A percentile compares a stretch with the other conserved stretches of the same genome.
Evolutionary conservation across 2,113 vertebrate genomes (phyloP).

Genomic region (Malurus alboscapulatus): DNA sequence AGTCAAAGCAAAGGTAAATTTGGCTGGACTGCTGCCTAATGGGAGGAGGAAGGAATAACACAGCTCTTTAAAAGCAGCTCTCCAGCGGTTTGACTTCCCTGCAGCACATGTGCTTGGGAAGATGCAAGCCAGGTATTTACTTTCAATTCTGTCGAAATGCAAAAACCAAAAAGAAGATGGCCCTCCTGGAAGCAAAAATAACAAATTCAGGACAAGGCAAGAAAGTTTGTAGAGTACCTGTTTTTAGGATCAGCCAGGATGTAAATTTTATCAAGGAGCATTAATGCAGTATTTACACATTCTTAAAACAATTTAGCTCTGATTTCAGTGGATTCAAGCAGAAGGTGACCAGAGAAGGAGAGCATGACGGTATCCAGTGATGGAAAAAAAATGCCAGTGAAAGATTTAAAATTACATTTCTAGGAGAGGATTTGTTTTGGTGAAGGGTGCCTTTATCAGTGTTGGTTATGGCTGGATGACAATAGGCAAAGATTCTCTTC

Average conservation of each 20-base stretch:
- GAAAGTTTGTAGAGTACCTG: not conserved
- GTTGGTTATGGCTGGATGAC: not conserved
- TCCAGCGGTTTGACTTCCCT: not conserved
- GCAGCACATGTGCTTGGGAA: not conserved
- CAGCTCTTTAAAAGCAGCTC: not conserved
- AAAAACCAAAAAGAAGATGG: not conserved
- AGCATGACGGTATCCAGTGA: not conserved
- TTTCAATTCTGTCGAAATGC: not conserved
- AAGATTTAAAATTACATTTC: not conserved
- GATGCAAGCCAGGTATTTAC: not conserved
- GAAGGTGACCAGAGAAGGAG: not conserved
- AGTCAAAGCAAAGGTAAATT: slow-evolving; percentile 45
- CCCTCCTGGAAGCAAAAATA: not conserved
- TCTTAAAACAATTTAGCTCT: not conserved
- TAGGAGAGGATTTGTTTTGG: not conserved
- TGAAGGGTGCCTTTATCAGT: not conserved
- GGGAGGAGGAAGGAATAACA: slow-evolving; percentile 18
- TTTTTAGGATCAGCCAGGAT: not conserved
- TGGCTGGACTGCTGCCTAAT: slow-evolving; percentile 32
- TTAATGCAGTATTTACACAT: not conserved
- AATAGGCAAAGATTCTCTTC: not conserved
- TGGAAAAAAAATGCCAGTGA: not conserved
- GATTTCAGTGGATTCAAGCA: not conserved
- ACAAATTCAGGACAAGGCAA: not conserved
- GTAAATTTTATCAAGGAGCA: not conserved